Evolutionary conservation across 2,797 vertebrate species (phyloP).

Genomic region (Sebastes nivosus): DNA sequence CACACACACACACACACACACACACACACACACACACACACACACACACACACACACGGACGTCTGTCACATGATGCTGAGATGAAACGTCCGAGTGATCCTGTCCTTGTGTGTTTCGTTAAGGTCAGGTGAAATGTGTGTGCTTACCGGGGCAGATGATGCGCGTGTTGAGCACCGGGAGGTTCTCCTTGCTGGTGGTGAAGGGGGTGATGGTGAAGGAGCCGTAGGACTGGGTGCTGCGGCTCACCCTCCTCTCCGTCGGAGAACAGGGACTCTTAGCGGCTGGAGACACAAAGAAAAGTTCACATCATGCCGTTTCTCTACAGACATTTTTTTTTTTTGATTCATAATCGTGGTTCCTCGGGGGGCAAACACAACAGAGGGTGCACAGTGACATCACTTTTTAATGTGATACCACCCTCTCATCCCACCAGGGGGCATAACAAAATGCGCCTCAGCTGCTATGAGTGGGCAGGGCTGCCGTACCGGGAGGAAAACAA

Average conservation of each 20-base stretch:
- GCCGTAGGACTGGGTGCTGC: constrained; percentile 88
- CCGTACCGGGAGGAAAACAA: background rate
- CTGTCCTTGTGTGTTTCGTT: background rate
- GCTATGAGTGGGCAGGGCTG: background rate
- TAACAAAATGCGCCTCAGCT: background rate
- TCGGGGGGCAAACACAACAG: no score
- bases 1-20: constrained; percentile 9
- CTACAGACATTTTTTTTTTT: background rate
- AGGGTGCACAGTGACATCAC: background rate
- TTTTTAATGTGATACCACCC: background rate
- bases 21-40: constrained; percentile 19
- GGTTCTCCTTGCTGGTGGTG: constrained; percentile 94
- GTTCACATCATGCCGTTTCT: background rate
- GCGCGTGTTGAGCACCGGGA: constrained; percentile 96
- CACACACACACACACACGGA: background rate
- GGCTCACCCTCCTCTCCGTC: constrained; percentile 87
- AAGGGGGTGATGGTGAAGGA: constrained; percentile 88
- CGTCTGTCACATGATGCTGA: background rate
- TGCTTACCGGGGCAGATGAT: constrained; percentile 95
- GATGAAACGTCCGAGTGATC: background rate
- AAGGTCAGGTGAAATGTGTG: background rate
- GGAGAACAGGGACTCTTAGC: constrained; percentile 88
- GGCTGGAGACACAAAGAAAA: constrained; percentile 56
- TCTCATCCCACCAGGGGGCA: constrained; percentile 6
- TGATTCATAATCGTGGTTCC: background rate